Evolutionary conservation across 92 coral and sea anemone genomes (phyloP), one percentile per base, ranked within the genome.

Genomic region (Pocillopora meandrina): DNA sequence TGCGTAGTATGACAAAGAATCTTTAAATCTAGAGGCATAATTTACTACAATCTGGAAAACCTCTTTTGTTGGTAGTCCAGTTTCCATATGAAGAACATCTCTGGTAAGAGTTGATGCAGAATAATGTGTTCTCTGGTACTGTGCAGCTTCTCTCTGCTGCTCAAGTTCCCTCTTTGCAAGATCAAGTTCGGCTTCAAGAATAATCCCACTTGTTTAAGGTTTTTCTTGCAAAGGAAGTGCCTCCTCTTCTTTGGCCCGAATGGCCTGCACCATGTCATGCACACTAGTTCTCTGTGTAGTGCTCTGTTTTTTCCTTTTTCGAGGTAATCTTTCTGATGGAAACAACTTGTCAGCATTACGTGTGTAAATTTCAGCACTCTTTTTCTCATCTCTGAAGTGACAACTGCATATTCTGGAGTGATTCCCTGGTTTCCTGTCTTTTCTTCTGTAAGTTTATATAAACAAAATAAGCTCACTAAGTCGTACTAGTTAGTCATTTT

Each of bases 11-110:
- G 57, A 57, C n/a, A 92, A 61, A 16, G 57, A 47, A 16, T 84
- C 82, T 61, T 79, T 42, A 15, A 84, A 72, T 74, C 86, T 61
- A 1, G 18, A 20, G 66, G 78, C 86, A 74, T 84, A 23, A 23
- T 65, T 73, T 84, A 84, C 82, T 26, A 89, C 85, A 65, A 78
- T 89, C 2, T 42, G 15, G 59, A 89, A 81, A 61, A 85, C 34
- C 16, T 89, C 89, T 56, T 85, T 89, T 65, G 86, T 81, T 58
- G 92, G 89, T 20, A 84, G 86, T n/a, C 86, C 92, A 10, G 92
- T 89, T 77, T 89, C 92, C 86, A 89, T 84, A 65, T 83, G 31
- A 52, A 85, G 55, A 18, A 79, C 89, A 19, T 72, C 77, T 58
- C 52, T 13, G 61, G 74, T 74, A 70, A 79, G 49, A 21, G n/a